phyloP scores from a whole-genome alignment of 2,888 invertebrate genomes.

The Philopedon plagiatum region DNA sequence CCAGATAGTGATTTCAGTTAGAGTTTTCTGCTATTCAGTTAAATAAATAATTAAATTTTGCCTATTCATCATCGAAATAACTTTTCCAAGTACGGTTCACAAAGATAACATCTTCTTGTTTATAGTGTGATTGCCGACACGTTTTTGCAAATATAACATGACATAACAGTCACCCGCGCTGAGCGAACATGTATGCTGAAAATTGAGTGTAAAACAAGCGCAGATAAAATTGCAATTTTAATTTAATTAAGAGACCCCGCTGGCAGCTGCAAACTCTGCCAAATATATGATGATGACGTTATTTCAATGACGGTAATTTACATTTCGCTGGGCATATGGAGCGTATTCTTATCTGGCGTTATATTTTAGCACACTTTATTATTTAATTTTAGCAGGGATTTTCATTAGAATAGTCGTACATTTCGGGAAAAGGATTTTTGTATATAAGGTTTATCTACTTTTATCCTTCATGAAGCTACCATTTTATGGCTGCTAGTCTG shows the following conservation, averaged over 20 bases:
- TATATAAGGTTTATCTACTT: no score
- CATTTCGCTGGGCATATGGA: conserved; percentile 14
- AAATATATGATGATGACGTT: conserved; percentile 39
- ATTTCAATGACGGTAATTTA: conserved; percentile 26
- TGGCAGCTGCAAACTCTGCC: conserved; percentile 8
- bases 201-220: conserved; percentile 36
- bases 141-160: neutral
- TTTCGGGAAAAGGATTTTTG: no score
- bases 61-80: neutral
- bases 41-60: neutral
- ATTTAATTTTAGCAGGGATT: neutral
- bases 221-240: conserved; percentile 34
- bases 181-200: conserved; percentile 7
- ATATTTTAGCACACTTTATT: conserved; percentile 5
- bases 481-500: no score
- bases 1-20: no score
- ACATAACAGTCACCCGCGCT: neutral
- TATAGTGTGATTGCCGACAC: neutral
- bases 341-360: conserved; percentile 17
- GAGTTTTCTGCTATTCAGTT: no score
- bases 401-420: neutral
- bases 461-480: no score
- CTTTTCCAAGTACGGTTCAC: neutral
- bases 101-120: conserved; percentile 9
- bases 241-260: conserved; percentile 30